Base-by-base conservation (phyloP, 2,113 vertebrate species). In the Pithys albifrons region DNA sequence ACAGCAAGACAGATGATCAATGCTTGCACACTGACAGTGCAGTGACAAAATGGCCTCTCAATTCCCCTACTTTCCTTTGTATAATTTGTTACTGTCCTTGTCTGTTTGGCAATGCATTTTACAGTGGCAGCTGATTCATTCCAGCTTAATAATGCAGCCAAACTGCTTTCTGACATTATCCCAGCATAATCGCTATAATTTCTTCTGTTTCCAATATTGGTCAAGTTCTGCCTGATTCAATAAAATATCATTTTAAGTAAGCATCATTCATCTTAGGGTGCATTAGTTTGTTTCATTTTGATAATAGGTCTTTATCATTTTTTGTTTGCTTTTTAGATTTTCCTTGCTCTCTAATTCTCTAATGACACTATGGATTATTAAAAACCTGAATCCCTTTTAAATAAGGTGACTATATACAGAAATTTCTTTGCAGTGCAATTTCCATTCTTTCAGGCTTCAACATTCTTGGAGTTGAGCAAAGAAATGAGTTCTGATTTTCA, bases 101-200 rank as follows among this genome's bases (percentile, higher is more conserved):
- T 41, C 88, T 93, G 84, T 88, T 92, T 94, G 90, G 83, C 0
- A 0, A 69, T 67, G 91, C 45, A 62, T 96, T 92, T 96, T 79
- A 59, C 39, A 82, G 66, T 35, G 28, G 61, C 88, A 93, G 81
- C 81, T 80, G 92, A 87, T 96, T 94, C 73, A 78, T 87, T 94
- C 7, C 1, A 85, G 91, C 78, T 95, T 85, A 95, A 91, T 96
- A 96, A 91, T 20, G 43, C 72, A 91, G 83, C 65, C 88, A 80
- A 86, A 84, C 69, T 67, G 65, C 86, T 70, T 94, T 89, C 61
- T 91, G 96, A 96, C 94, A 89, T 59, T 67, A 88, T 83, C 76
- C 92, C 96, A 94, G 81, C 52, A 48, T 88, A 95, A 97, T 97
- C 95, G 69, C 79, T 64, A 2, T 91, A 92, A 96, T 96, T 92